Evolutionary conservation across 2,113 vertebrate genomes (phyloP).

Genomic region (Dipodomys spectabilis): DNA sequence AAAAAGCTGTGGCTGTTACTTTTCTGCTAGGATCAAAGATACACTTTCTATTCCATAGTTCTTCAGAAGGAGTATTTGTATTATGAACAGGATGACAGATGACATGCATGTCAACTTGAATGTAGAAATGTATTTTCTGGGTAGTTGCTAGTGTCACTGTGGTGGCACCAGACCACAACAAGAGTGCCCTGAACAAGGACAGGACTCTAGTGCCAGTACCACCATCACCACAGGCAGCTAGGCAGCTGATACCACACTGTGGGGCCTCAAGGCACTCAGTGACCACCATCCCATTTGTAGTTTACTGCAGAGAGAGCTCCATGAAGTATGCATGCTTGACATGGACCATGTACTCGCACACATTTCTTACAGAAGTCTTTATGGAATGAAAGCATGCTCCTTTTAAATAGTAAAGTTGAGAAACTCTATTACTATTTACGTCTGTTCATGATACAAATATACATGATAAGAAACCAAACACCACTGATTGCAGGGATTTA

Average conservation of each 20-base stretch:
- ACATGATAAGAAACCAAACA: neutral
- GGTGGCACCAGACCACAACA: neutral
- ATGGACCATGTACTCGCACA: too few species aligned
- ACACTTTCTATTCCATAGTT: neutral
- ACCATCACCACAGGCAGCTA: too few species aligned
- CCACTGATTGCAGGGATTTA: neutral
- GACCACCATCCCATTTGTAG: too few species aligned
- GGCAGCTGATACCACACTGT: too few species aligned
- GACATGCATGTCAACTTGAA: neutral
- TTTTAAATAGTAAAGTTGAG: neutral
- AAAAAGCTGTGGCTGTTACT: neutral
- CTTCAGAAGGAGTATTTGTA: neutral
- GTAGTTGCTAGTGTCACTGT: neutral
- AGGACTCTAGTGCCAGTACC: too few species aligned
- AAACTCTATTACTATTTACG: neutral
- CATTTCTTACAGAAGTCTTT: neutral
- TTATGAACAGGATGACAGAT: constrained; percentile 1
- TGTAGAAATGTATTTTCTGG: neutral
- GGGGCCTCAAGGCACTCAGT: too few species aligned
- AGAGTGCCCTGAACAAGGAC: neutral
- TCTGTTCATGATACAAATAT: neutral
- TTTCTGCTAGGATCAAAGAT: neutral
- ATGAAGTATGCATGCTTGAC: neutral
- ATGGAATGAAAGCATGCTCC: neutral
- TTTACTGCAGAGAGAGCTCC: neutral